Evolutionary conservation across 2,797 vertebrate genomes (phyloP), one percentile per base, ranked within the genome.

Genomic region (Gymnoscopelus braueri): DNA sequence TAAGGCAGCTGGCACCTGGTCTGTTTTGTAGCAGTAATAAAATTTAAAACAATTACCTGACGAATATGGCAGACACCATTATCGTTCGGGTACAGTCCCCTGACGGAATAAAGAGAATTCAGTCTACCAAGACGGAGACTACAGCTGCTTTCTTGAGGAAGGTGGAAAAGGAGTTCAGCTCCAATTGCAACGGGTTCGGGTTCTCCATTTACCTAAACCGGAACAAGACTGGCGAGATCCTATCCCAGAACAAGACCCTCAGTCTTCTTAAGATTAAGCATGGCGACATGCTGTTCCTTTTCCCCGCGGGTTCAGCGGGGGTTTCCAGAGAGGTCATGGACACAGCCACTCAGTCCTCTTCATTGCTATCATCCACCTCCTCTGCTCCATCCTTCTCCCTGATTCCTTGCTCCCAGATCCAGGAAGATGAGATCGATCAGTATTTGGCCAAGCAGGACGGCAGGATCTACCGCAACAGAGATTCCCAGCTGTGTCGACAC

Each of bases 91-190:
- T 99, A 48, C 98, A 99, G 86, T 98, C 98, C 15, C 97, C 98
- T 0, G 96, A 98, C 0, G 98, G 98, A 60, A 96, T 98, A 91
- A 99, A 94, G 87, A 96, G 98, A 74, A 96, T 99, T 75, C 83
- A 91, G 0, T 94, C 96, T 24, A 96, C 95, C 0, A 98, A 97
- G 87, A 91, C 96, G 9, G 98, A 99, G 74, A 96, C 96, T 0
- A 95, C 95, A 3, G 95, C 95, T 12, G 89, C 95, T 0, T 98
- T 99, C 90, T 74, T 99, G 60, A 98, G 98, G 72, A 99, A 99
- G 98, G 97, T 99, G 60, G 97, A 93, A 49, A 96, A 97, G 91
- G 98, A 99, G 69, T 99, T 99, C 91, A 97, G 98, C 6, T 98
- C 98, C 91, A 96, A 92, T 76, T 96, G 96, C 78, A 99, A 98